These are phyloP conservation scores for Drosophila rellima DNA, from an alignment of 2,888 invertebrate species.

Conservation along the genomic window DNA sequence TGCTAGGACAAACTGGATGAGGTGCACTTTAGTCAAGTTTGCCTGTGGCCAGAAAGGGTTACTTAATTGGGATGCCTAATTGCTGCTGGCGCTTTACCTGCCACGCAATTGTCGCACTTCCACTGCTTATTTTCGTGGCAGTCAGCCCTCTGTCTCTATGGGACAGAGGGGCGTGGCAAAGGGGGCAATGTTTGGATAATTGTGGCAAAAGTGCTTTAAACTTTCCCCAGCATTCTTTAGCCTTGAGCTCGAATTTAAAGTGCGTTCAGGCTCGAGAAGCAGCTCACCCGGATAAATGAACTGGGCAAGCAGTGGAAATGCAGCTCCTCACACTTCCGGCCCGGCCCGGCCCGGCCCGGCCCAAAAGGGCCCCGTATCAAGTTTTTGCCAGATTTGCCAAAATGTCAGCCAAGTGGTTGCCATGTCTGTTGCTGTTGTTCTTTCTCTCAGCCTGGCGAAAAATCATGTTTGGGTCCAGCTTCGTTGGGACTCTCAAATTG, in stretches of 20 bases:
- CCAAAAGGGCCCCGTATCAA: constrained; percentile 16
- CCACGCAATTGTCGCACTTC: constrained; percentile 52
- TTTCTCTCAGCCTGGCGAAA: constrained; percentile 31
- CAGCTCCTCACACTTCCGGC: constrained; percentile 28
- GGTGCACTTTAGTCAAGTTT: constrained; percentile 21
- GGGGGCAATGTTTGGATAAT: constrained; percentile 51
- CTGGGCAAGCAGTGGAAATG: constrained; percentile 6
- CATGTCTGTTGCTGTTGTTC: constrained; percentile 23
- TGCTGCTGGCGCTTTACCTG: constrained; percentile 41
- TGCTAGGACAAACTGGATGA: not conserved
- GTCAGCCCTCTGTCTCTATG: too few relatives aligned
- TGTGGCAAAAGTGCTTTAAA: constrained; percentile 64
- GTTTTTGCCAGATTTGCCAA: constrained; percentile 55
- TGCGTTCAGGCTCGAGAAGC: constrained; percentile 13
- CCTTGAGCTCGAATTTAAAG: constrained; percentile 48
- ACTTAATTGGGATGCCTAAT: constrained; percentile 47
- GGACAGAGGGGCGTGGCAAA: constrained; percentile 27
- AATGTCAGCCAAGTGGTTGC: constrained; percentile 59
- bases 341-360: not conserved
- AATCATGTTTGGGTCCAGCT: constrained; percentile 39
- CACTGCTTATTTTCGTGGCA: constrained; percentile 52
- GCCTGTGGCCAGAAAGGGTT: constrained; percentile 1
- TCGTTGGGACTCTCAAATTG: constrained; percentile 56
- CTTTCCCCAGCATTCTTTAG: constrained; percentile 41
- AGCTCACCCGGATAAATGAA: not conserved